These are phyloP conservation scores for Heterodera carotae DNA, from an alignment of 1,140 invertebrate genomes.

Conservation along the genomic window DNA sequence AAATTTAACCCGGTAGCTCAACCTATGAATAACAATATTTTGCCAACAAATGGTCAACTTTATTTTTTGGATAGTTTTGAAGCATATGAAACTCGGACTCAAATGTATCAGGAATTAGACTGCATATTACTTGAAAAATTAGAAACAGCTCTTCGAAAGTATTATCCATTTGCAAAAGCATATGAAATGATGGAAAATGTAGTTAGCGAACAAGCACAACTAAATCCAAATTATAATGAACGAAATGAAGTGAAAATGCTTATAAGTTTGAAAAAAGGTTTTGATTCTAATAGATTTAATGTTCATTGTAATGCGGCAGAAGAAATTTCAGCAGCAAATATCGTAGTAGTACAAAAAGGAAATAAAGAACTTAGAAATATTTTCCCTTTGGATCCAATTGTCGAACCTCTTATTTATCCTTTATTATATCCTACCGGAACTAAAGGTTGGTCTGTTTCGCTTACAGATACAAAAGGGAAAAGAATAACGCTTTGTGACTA, in stretches of 20 bases:
- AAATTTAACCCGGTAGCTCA: too few relatives aligned
- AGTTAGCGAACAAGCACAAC: background rate
- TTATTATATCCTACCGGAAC: conserved; percentile 20
- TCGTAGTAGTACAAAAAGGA: background rate
- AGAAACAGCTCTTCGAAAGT: background rate
- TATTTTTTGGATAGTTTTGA: background rate
- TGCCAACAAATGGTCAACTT: conserved; percentile 3
- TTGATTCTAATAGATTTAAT: background rate
- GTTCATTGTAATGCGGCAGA: background rate
- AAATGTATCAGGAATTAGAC: background rate
- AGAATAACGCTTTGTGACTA: conserved; percentile 24
- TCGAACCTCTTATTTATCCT: conserved; percentile 6
- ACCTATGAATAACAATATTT: background rate
- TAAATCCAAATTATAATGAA: too few relatives aligned
- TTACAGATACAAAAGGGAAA: conserved; percentile 25
- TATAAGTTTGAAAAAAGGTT: background rate
- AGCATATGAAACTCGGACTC: background rate
- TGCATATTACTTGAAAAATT: background rate
- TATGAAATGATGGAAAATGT: background rate
- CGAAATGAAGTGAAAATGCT: background rate
- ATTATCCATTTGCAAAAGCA: background rate
- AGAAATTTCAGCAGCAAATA: conserved; percentile 3
- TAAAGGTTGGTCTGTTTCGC: conserved; percentile 10
- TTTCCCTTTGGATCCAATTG: too few relatives aligned
- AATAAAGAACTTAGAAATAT: conserved; percentile 1